Percentiles rank a stretch among this genome's conserved stretches.
Evolutionary conservation across 2,888 invertebrate genomes (phyloP).

Genomic region (Scrobipalpa atriplicella): DNA sequence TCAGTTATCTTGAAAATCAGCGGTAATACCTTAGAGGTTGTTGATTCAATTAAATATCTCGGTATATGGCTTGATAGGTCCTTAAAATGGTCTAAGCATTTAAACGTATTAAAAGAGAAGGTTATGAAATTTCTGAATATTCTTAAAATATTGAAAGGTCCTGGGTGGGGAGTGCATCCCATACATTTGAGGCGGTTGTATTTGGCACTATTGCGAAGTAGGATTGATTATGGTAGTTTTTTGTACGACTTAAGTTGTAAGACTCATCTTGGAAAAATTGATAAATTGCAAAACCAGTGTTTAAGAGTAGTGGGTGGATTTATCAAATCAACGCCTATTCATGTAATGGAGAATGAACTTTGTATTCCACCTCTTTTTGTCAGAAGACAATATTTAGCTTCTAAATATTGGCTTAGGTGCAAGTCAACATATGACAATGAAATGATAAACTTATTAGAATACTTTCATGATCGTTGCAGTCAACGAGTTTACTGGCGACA

Average conservation of each 20-base stretch:
- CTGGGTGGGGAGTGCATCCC: slow-evolving; percentile 42
- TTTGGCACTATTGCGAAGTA: slow-evolving; percentile 37
- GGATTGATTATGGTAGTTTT: slow-evolving; percentile 38
- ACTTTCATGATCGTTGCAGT: slow-evolving; percentile 8
- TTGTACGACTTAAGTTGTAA: slow-evolving; percentile 31
- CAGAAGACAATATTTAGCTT: slow-evolving; percentile 33
- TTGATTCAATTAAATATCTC: slow-evolving; percentile 39
- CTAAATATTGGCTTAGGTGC: slow-evolving; percentile 33
- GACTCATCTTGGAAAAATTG: slow-evolving; percentile 34
- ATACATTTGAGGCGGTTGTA: slow-evolving; percentile 40
- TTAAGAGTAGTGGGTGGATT: slow-evolving; percentile 37
- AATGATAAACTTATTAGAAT: neutral
- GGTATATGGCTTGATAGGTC: slow-evolving; percentile 42
- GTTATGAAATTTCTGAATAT: slow-evolving; percentile 37
- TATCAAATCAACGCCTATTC: slow-evolving; percentile 37
- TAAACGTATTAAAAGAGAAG: slow-evolving; percentile 37
- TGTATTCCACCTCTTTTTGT: slow-evolving; percentile 32
- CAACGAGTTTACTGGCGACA: slow-evolving; percentile 5
- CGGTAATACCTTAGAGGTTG: slow-evolving; percentile 17
- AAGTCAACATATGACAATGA: slow-evolving; percentile 23
- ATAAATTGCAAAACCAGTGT: slow-evolving; percentile 37
- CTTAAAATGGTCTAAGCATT: slow-evolving; percentile 41
- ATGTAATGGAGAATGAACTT: slow-evolving; percentile 37
- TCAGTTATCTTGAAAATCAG: slow-evolving; percentile 29
- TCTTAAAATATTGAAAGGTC: slow-evolving; percentile 39